Conservation (phyloP, 2,888 invertebrate species). For the Plusia festucae region DNA sequence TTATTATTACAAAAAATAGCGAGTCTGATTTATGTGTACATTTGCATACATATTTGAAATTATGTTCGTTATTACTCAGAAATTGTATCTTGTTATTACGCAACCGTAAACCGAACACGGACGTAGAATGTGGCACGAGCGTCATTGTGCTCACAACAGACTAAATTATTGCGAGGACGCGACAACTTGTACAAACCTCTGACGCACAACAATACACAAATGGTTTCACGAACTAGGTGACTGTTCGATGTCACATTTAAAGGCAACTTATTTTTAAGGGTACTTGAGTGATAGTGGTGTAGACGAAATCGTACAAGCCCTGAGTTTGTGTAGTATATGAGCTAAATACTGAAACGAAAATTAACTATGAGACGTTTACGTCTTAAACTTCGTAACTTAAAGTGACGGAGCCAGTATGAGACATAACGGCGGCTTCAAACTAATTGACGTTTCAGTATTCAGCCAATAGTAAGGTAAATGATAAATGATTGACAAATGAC, state of each 20-base stretch:
- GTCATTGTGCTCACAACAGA: constrained; percentile 70
- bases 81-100: constrained; percentile 40
- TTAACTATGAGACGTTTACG: too few relatives aligned
- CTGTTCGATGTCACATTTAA: background rate
- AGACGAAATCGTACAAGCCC: too few relatives aligned
- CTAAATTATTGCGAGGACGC: constrained; percentile 78
- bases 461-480: too few relatives aligned
- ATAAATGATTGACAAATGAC: too few relatives aligned
- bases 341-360: too few relatives aligned
- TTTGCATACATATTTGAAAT: background rate
- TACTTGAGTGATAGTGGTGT: background rate
- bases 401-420: too few relatives aligned
- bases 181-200: constrained; percentile 70
- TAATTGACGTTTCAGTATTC: too few relatives aligned
- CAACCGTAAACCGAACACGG: constrained; percentile 52
- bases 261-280: background rate
- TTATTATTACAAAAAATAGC: background rate
- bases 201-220: constrained; percentile 49
- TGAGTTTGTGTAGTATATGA: background rate
- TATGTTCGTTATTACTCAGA: constrained; percentile 25
- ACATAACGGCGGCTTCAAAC: too few relatives aligned
- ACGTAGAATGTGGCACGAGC: constrained; percentile 59
- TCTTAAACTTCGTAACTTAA: too few relatives aligned
- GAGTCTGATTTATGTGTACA: background rate
- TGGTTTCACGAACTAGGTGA: constrained; percentile 15